These are phyloP conservation scores for Ellobius talpinus DNA, from an alignment of 2,113 vertebrate genomes.

Conservation along the genomic window DNA sequence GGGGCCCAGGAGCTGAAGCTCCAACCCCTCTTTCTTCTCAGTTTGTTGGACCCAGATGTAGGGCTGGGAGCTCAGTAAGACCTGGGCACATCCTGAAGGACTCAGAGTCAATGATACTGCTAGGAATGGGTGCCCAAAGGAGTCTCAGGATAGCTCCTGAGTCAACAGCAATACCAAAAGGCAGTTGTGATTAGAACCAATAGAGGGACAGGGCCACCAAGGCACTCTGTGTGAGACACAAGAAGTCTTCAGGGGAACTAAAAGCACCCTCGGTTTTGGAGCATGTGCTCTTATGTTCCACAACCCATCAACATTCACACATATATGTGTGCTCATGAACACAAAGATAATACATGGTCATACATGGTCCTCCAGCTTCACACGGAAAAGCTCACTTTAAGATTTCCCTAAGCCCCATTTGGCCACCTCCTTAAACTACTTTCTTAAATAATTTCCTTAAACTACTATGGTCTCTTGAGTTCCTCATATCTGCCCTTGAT, in stretches of 20 bases:
- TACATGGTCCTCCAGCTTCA: too few species aligned
- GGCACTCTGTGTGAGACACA: not conserved
- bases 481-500: not conserved
- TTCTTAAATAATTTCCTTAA: too few species aligned
- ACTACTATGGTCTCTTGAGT: too few species aligned
- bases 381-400: not conserved
- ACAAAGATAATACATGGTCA: not conserved
- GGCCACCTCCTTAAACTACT: not conserved
- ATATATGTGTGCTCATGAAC: not conserved
- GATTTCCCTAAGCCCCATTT: not conserved
- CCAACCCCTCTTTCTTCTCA: not conserved
- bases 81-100: too few species aligned
- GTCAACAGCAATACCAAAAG: not conserved
- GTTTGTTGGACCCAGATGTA: not conserved
- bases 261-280: not conserved
- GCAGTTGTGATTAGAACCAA: not conserved
- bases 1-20: too few species aligned
- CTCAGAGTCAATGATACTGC: not conserved
- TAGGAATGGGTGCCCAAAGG: not conserved
- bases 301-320: accelerated
- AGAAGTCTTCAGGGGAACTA: not conserved
- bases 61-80: not conserved
- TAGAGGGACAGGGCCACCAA: not conserved
- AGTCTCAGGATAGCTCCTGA: not conserved
- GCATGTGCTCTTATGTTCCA: not conserved